Evolutionary conservation across 1,140 invertebrate genomes (phyloP), one percentile per base, ranked within the genome.

Genomic region (Musca domestica): DNA sequence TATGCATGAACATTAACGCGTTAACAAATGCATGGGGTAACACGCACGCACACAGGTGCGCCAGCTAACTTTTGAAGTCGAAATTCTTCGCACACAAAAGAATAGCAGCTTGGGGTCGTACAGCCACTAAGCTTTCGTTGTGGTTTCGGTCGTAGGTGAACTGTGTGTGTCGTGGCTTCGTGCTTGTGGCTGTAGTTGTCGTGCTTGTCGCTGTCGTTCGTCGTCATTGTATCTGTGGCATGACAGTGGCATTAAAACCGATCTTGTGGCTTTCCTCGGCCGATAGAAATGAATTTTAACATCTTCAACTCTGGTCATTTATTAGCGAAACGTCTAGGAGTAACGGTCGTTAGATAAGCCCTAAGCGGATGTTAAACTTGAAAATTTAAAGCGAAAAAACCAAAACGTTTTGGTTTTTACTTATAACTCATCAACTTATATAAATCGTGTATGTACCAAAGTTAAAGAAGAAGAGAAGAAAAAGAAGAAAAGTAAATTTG

Each of bases 291-390:
- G 61, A 66, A 64, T 66, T 25, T 69, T 61, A 58, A 20, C 52
- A 41, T 56, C 52, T 63, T 30, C 20, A 71, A 70, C 74, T 75
- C 69, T 74, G 77, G 75, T 80, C 77, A 80, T 76, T 80, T 79
- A 74, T 80, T 74, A 80, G 75, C 77, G 74, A 73, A 76, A 72
- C 77, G 74, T 71, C 77, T 73, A 66, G 72, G 76, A 70, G 77
- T 73, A 70, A 25, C 76, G 77, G 76, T 77, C 77, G 72, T 79
- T 77, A 79, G 72, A 77, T 34, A 34, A 71, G 52, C 64, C 27
- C 30, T 51, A 68, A 69, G 73, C 71, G 77, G 69, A 67, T 67
- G 61, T 64, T 20, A 68, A 64, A 51, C 41, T 30, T 17, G 3
- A 58, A 58, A 17, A n/a, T 6, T 30, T n/a, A 58, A 61, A 41